Conservation (phyloP, 2,888 invertebrate genomes). For the Proisotoma minuta region DNA sequence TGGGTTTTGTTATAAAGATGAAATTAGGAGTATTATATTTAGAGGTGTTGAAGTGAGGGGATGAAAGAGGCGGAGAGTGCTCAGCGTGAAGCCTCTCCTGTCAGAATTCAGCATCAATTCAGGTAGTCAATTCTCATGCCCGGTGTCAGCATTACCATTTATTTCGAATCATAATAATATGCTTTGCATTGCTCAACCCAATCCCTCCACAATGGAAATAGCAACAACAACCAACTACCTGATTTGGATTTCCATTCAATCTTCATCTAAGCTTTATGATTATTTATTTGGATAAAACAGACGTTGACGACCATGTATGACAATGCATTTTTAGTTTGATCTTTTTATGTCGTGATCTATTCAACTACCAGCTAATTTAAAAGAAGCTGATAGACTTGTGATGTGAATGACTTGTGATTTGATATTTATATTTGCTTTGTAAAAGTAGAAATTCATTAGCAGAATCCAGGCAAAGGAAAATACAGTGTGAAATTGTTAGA, state of each 20-base stretch:
- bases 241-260: background rate
- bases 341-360: background rate
- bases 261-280: background rate
- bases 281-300: slow-evolving; percentile 1
- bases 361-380: no score
- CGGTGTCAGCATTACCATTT: slow-evolving; percentile 30
- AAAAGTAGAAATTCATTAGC: no score
- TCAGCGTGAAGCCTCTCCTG: slow-evolving; percentile 37
- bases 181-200: background rate
- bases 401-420: no score
- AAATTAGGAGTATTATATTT: slow-evolving; percentile 40
- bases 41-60: slow-evolving; percentile 40
- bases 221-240: background rate
- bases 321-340: slow-evolving; percentile 14
- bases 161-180: background rate
- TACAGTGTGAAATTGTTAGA: no score
- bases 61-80: slow-evolving; percentile 28
- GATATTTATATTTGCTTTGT: no score
- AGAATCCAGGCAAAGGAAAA: no score
- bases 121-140: slow-evolving; percentile 37
- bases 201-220: background rate
- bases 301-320: slow-evolving; percentile 10
- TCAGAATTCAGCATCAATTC: slow-evolving; percentile 43
- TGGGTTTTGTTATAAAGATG: slow-evolving; percentile 28
- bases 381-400: no score